Base-by-base conservation (phyloP, 2,888 invertebrate species). In the Bellardia bayeri region DNA sequence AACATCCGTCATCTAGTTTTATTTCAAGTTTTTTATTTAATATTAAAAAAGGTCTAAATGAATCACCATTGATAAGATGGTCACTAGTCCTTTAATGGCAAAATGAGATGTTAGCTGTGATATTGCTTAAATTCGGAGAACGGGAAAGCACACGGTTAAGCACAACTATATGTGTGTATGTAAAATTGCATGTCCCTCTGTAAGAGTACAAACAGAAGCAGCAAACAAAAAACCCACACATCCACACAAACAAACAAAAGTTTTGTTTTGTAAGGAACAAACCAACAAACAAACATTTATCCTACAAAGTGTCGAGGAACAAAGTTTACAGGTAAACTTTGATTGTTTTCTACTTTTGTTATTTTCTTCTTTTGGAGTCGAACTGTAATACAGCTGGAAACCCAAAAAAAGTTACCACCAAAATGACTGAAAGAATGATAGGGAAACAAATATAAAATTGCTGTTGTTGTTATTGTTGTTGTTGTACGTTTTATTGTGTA, bases 231-330 rank as follows among this genome's bases (percentile, higher is more conserved):
- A 64, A 64, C 14, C 64, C 30, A n/a, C 37, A 61, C 37, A 16
- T 56, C 61, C 30, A 49, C 40, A 61, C 68, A 69, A 71, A 45
- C n/a, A 82, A 74, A 76, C 40, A 69, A 61, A 82, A 76, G 51
- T 69, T 69, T 78, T 45, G 64, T 79, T 58, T 72, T 78, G 42
- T 14, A 61, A 56, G n/a, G 2, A 33, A 66, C 61, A 11, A 30
- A 61, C 61, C 11, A 69, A 69, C 63, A 51, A 83, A 66, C 79
- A 80, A 87, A 85, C 68, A 82, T 82, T 85, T 74, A 75, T 85
- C 54, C 68, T 64, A 82, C 74, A 84, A 84, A 87, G 78, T 85
- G 82, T 76, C 16, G 84, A 82, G 72, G 37, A 84, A 69, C 54
- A 80, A 69, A 80, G 63, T 85, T 69, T 54, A 11, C 69, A 61